These are phyloP conservation scores for Hetaerina titia DNA, from an alignment of 2,888 invertebrate genomes.

Conservation along the genomic window DNA sequence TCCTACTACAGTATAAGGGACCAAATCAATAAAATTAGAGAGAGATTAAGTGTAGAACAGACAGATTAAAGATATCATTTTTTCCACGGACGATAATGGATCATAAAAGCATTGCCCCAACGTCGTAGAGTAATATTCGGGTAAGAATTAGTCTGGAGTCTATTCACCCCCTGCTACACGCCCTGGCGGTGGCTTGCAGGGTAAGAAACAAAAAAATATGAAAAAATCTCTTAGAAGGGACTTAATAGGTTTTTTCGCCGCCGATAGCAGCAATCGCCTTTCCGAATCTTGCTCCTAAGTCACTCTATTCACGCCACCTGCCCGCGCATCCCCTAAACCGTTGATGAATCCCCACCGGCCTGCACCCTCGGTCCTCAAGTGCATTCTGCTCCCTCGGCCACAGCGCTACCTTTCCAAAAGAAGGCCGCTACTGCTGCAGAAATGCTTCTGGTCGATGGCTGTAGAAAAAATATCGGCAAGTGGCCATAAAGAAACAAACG, in stretches of 20 bases:
- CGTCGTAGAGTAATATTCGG: no score
- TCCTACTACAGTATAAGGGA: no score
- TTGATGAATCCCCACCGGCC: background rate
- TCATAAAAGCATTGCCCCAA: no score
- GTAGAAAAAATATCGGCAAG: background rate
- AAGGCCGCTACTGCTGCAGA: background rate
- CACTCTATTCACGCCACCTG: background rate
- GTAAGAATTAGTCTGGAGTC: no score
- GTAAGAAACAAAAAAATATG: no score
- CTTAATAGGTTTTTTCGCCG: background rate
- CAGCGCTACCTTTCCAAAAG: background rate
- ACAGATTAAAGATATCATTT: no score
- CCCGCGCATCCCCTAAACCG: background rate
- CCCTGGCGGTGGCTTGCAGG: no score
- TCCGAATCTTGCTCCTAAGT: background rate
- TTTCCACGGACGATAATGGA: no score
- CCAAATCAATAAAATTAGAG: no score
- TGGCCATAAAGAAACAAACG: background rate
- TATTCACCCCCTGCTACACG: no score
- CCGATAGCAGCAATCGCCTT: background rate
- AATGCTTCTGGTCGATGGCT: background rate
- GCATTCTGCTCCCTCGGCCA: background rate
- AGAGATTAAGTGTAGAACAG: no score
- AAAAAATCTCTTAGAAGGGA: background rate
- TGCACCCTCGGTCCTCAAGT: background rate